Percentiles rank a stretch among this genome's conserved stretches.
Evolutionary conservation across 1,140 invertebrate genomes (phyloP).

Genomic region (Triops cancriformis): DNA sequence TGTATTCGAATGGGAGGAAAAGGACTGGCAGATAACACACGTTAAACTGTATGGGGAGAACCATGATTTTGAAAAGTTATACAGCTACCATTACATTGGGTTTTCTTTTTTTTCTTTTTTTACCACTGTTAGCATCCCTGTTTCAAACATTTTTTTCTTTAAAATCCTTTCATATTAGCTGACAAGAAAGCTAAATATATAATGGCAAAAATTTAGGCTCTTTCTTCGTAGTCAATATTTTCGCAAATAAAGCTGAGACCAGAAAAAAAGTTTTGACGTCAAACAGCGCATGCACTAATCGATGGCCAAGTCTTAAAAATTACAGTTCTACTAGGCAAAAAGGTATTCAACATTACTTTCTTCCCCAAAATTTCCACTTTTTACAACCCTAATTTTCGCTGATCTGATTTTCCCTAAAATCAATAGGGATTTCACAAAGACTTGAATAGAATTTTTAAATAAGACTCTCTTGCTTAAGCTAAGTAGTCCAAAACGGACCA

Average conservation of each 20-base stretch:
- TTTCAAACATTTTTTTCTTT: background rate
- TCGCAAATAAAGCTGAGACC: background rate
- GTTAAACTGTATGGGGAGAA: constrained; percentile 10
- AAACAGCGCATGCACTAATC: constrained; percentile 13
- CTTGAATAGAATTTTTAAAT: constrained; percentile 11
- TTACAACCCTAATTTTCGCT: constrained; percentile 7
- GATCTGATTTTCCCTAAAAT: background rate
- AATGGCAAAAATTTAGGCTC: background rate
- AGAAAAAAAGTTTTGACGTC: background rate
- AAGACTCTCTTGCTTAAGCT: background rate
- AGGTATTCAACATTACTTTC: background rate
- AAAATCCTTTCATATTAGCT: background rate
- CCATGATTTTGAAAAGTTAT: constrained; percentile 11
- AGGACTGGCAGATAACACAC: constrained; percentile 12
- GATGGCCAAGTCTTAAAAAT: background rate
- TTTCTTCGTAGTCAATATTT: background rate
- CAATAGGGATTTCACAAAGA: background rate
- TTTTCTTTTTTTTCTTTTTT: too few species aligned
- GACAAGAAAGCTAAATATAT: constrained; percentile 10
- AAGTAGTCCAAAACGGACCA: background rate
- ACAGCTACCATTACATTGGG: background rate
- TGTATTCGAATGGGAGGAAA: constrained; percentile 2
- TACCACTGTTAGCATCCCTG: constrained; percentile 7
- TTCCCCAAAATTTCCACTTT: background rate
- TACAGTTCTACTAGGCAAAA: background rate